These are phyloP conservation scores for Hirtodrosophila alboralis DNA, from an alignment of 2,888 invertebrate genomes.

Conservation along the genomic window DNA sequence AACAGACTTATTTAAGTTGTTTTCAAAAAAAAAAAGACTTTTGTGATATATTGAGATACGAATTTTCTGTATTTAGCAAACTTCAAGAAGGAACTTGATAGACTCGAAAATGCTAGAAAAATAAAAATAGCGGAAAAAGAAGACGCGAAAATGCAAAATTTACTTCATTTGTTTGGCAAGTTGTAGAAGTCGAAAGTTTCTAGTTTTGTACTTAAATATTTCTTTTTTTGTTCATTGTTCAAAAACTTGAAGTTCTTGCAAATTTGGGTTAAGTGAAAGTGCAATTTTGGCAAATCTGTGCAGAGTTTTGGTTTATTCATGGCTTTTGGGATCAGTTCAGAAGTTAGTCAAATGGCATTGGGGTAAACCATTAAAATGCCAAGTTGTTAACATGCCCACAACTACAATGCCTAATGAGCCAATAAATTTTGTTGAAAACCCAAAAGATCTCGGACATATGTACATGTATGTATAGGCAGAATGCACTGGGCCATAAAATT, in stretches of 20 bases:
- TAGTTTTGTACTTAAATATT: slow-evolving; percentile 40
- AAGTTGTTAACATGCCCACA: slow-evolving; percentile 59
- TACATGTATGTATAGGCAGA: no score
- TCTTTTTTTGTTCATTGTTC: slow-evolving; percentile 32
- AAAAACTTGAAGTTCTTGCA: slow-evolving; percentile 29
- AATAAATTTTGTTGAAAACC: slow-evolving; percentile 59
- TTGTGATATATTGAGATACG: background rate
- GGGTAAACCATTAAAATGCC: slow-evolving; percentile 50
- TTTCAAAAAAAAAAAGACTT: no score
- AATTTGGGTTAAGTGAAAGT: slow-evolving; percentile 69
- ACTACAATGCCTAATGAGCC: slow-evolving; percentile 74
- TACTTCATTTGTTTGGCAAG: slow-evolving; percentile 60
- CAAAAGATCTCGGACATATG: slow-evolving; percentile 48
- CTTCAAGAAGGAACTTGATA: background rate
- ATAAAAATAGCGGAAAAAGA: slow-evolving; percentile 2
- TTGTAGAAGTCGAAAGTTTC: slow-evolving; percentile 50
- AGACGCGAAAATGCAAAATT: slow-evolving; percentile 59
- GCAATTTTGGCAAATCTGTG: slow-evolving; percentile 40
- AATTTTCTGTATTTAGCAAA: background rate
- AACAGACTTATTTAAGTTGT: no score
- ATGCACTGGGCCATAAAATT: slow-evolving; percentile 60
- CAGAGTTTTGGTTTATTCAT: background rate
- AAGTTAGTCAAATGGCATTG: slow-evolving; percentile 28
- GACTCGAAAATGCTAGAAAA: background rate
- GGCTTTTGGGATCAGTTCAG: slow-evolving; percentile 9